Base-by-base conservation (phyloP, 2,797 vertebrate genomes). In the Megalops cyprinoides region DNA sequence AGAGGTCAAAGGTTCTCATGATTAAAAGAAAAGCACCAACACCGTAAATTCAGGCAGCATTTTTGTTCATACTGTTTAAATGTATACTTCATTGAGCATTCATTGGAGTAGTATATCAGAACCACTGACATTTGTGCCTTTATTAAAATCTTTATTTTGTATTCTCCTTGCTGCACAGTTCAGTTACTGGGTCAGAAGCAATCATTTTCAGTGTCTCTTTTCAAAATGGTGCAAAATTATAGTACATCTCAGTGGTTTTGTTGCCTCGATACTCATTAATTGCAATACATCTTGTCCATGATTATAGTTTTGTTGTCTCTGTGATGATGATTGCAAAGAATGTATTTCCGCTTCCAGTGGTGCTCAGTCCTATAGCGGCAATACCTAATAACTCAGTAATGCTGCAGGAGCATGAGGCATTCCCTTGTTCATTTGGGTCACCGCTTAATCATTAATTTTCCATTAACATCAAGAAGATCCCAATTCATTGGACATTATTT, bases 151-250 rank as follows among this genome's bases (percentile, higher is more conserved):
- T 71, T 23, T 44, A 44, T n/a, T 71, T 71, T 44, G 67, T 71
- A 71, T 71, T 71, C 67, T 28, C 39, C 67, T 71, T 71, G 39
- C 37, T 44, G 39, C 67, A 71, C 18, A 71, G 67, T 37, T 71
- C 67, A 71, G 42, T 42, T 44, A 2, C 39, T 3, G 10, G 67
- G 67, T 71, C 67, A 71, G 1, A 42, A 42, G 23, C 67, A 71
- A 71, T 71, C 67, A 71, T 71, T 71, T 69, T 71, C 39, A 42
- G 37, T 37, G 20, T 71, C 67, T 71, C 44, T 42, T 42, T n/a
- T 42, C 44, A 71, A 71, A 60, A 71, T 20, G 15, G 20, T 71
- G 25, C 67, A 71, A 44, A 71, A 71, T 42, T 6, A 7, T 71
- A 42, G 44, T 28, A 23, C 44, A 23, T 71, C 39, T 42, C 18